A percentile compares a stretch with the other conserved stretches of the same genome.
Conservation (phyloP, 2,113 vertebrate genomes). For the Piaya cayana region DNA sequence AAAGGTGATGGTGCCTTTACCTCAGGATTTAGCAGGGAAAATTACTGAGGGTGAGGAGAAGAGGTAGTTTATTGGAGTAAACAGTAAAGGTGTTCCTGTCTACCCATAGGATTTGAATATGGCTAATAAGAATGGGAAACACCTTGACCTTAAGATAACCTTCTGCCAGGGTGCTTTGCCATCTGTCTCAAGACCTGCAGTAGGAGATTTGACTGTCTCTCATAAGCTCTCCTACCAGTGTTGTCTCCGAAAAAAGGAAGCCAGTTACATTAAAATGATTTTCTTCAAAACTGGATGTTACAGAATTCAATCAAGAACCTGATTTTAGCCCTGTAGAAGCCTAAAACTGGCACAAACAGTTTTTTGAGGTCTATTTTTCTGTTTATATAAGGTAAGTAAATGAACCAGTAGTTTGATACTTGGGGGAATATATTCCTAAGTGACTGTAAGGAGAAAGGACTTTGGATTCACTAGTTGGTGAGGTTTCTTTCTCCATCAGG, state of each 20-base stretch:
- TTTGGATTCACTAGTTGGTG: rapidly evolving
- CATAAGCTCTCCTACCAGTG: background rate
- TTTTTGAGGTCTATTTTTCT: background rate
- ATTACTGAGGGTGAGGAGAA: background rate
- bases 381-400: background rate
- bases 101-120: background rate
- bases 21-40: background rate
- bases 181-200: background rate
- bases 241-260: background rate
- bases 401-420: background rate
- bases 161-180: background rate
- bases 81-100: background rate
- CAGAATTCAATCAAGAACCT: background rate
- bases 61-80: background rate
- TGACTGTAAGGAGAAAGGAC: background rate
- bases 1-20: background rate
- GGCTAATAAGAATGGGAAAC: background rate
- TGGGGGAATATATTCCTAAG: background rate
- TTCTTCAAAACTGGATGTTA: background rate
- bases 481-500: background rate
- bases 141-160: background rate
- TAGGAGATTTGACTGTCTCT: background rate
- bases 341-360: background rate
- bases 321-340: background rate
- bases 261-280: background rate